Base-by-base conservation (phyloP, 2,888 invertebrate species). In the Leptinotarsa tumamoca region DNA sequence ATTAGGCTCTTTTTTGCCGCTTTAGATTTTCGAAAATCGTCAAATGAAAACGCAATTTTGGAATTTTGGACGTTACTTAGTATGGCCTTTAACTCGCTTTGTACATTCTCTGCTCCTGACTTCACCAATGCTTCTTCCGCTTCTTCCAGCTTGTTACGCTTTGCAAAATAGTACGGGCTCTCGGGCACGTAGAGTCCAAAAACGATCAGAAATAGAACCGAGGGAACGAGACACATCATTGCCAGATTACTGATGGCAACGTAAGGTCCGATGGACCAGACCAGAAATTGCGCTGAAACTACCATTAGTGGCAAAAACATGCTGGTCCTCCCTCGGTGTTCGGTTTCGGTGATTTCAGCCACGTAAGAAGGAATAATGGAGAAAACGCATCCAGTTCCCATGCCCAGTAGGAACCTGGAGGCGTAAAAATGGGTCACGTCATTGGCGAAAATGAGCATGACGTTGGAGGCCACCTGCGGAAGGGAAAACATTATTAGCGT, bases 291-390 rank as follows among this genome's bases (percentile, higher is more conserved):
- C 13, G 80, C 81, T 2, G 75, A 21, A 3, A 79, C 72, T 2
- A 82, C 49, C 66, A 80, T 79, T 10, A 83, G 73, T 0, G 79
- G 70, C 71, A 82, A 69, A 23, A 83, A 73, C 51, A 80, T 77
- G 7, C 82, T 81, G 13, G 82, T 75, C 4, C 76, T 69, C 0
- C 97, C 97, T 75, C 97, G 90, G 18, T 93, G 91, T 33, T 93
- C 93, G 72, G 93, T 92, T 90, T 95, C 93, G 5, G 96, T 92
- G 52, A 96, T 95, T 88, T 97, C 97, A 63, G 95, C 95, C 76
- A 96, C 92, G 88, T 96, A 97, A 91, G 96, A 94, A 0, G 96
- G 96, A 0, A 93, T 92, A 2, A 93, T 91, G 0, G 94, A 92
- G 88, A 93, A 94, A 23, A 93, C 89, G 84, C 93, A 91, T 0